Conservation (phyloP, 1,140 invertebrate species). For the Nasonia giraulti region DNA sequence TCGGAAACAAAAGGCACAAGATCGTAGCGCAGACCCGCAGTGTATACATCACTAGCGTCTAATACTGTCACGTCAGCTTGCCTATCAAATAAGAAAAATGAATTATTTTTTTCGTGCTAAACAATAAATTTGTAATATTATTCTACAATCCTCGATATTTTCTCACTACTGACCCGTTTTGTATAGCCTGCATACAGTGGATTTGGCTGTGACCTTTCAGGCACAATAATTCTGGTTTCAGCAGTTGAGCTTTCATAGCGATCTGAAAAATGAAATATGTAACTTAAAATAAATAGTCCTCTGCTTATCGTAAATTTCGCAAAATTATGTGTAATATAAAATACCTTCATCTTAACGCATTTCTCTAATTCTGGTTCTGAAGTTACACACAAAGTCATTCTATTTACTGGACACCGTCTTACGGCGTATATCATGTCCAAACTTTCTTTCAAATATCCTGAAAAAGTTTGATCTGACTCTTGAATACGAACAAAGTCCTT, state of each 20-base stretch:
- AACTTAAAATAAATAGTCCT: not conserved
- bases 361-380: conserved; percentile 93
- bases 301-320: not conserved
- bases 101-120: not conserved
- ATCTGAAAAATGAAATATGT: conserved; percentile 75
- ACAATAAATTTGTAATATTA: not conserved
- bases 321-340: not conserved
- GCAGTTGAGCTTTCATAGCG: conserved; percentile 88
- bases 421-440: conserved; percentile 83
- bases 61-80: conserved; percentile 91
- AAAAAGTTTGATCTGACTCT: conserved; percentile 79
- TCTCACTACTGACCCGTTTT: conserved; percentile 75
- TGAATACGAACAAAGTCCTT: conserved; percentile 77
- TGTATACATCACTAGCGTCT: conserved; percentile 96
- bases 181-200: conserved; percentile 91
- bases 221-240: conserved; percentile 93
- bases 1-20: conserved; percentile 92
- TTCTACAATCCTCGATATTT: conserved; percentile 1
- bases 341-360: conserved; percentile 94
- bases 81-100: conserved; percentile 55
- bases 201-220: conserved; percentile 89
- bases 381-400: conserved; percentile 91
- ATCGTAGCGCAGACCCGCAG: conserved; percentile 86
- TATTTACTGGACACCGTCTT: conserved; percentile 85
- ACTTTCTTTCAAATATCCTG: conserved; percentile 77